These are phyloP conservation scores for Fregetta grallaria DNA, from an alignment of 2,113 vertebrate species.

Conservation along the genomic window DNA sequence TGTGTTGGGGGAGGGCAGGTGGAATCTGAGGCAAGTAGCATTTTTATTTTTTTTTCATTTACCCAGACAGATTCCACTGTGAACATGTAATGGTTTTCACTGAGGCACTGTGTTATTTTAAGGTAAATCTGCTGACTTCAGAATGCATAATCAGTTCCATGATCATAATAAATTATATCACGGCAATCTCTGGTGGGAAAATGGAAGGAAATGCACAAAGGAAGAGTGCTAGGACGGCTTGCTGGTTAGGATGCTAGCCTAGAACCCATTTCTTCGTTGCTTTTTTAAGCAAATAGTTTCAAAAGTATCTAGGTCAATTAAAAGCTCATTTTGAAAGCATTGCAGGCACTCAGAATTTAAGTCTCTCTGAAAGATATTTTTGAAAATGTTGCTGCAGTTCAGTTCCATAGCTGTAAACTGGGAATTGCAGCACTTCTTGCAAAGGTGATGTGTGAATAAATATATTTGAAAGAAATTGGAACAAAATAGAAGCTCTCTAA, in stretches of 20 bases:
- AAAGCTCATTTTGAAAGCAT: not conserved
- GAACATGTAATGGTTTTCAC: constrained; percentile 43
- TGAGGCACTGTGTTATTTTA: constrained; percentile 52
- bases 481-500: not conserved
- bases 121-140: constrained; percentile 58
- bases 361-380: not conserved
- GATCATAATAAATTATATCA: constrained; percentile 9
- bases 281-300: not conserved
- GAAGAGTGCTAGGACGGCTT: not conserved
- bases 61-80: constrained; percentile 28
- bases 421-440: not conserved
- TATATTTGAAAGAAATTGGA: not conserved
- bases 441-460: not conserved
- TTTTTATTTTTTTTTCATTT: not conserved
- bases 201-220: not conserved
- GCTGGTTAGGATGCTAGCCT: not conserved
- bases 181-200: constrained; percentile 5
- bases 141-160: constrained; percentile 50
- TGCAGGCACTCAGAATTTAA: not conserved
- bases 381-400: accelerated
- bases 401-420: not conserved
- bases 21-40: not conserved
- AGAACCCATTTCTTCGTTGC: not conserved
- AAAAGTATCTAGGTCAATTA: not conserved
- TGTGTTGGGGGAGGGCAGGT: not conserved